Evolutionary conservation across 2,797 vertebrate species (phyloP).

Genomic region (Rhinophrynus dorsalis): DNA sequence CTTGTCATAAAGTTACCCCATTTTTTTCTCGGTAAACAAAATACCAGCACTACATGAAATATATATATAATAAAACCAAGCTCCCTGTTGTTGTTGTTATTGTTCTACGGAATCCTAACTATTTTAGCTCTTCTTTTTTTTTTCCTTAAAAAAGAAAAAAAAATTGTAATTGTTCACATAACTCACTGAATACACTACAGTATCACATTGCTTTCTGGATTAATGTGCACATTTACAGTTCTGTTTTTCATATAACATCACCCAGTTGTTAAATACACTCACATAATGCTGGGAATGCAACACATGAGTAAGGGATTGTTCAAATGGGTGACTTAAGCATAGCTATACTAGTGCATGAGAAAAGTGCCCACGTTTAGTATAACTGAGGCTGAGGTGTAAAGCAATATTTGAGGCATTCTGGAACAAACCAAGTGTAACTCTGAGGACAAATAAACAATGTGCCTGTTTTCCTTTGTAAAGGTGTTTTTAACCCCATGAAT

Average conservation of each 20-base stretch:
- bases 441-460: no score
- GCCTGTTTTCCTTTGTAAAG: no score
- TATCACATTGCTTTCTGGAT: slow-evolving; percentile 6
- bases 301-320: no score
- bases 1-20: no score
- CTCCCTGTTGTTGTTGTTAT: no score
- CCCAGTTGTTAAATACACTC: not conserved
- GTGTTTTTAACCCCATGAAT: no score
- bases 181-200: slow-evolving; percentile 26
- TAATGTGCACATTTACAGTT: not conserved
- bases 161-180: slow-evolving; percentile 4
- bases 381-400: no score
- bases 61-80: slow-evolving; percentile 24
- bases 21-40: no score
- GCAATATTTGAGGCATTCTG: no score
- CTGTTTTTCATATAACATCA: not conserved
- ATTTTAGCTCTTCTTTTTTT: not conserved
- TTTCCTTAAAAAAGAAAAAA: slow-evolving; percentile 28
- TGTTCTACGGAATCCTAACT: slow-evolving; percentile 35
- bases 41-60: slow-evolving; percentile 24
- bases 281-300: no score
- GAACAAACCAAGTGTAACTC: no score
- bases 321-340: not conserved
- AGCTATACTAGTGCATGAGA: not conserved
- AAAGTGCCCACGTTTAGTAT: no score